Base-by-base conservation (phyloP, 2,888 invertebrate genomes). In the Pristionchus entomophagus region DNA sequence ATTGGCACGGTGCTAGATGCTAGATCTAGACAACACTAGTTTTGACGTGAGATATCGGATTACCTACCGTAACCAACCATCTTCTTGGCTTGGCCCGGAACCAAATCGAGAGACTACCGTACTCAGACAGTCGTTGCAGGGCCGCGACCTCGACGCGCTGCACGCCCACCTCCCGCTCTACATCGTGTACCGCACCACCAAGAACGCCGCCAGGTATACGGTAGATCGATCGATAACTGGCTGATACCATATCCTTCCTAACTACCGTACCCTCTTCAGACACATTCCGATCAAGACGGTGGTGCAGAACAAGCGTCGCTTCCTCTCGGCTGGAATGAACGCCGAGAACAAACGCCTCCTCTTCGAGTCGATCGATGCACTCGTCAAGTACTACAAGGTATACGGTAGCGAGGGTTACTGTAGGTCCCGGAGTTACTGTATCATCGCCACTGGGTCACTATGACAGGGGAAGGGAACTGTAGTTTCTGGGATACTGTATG, bases 241-340 rank as follows among this genome's bases (percentile, higher is more conserved):
- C 17, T 56, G 5, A 65, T 38, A 38, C 38, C 5, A 38, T 22
- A 38, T 17, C 56, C 19, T n/a, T n/a, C n/a, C 65, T 19, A 8
- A 19, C 12, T 65, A 4, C 29, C 14, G 14, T 35, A 65, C 4
- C 17, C n/a, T n/a, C 6, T 69, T 35, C 69, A 69, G 69, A 69
- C 69, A 69, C 69, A 69, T 69, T 41, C 69, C 69, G 69, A 35
- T 69, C 69, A 69, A 69, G 69, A 69, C 35, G 69, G n/a, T 69
- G 0, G 69, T 69, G 69, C 32, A 69, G 69, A 38, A 38, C 38
- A 38, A 35, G 38, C 69, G 69, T 38, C 69, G 69, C 6, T 69
- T 69, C 69, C n/a, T 69, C 32, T 3, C 38, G 10, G 69, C 38
- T 17, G 69, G 69, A 19, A 62, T 14, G 17, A 62, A 32, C 17